These are phyloP conservation scores for Fistularia commersonii DNA, from an alignment of 2,797 vertebrate species.

Conservation along the genomic window DNA sequence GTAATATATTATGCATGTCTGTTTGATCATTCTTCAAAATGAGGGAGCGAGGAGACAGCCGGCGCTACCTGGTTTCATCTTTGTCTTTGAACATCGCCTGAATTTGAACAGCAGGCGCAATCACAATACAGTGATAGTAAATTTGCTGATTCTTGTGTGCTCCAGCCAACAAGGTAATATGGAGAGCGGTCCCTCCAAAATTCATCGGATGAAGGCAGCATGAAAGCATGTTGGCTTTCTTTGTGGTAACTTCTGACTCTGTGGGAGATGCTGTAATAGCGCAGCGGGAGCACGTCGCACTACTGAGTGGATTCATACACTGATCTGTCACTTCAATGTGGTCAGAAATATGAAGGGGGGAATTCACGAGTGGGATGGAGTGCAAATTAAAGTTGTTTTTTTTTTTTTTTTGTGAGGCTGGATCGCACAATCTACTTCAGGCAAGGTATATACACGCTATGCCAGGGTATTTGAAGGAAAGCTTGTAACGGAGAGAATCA, in stretches of 20 bases:
- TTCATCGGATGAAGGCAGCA: too few relatives aligned
- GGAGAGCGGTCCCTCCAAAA: too few relatives aligned
- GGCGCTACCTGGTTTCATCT: too few relatives aligned
- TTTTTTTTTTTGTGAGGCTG: conserved; percentile 5
- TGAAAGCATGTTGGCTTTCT: conserved; percentile 28
- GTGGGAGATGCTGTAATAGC: conserved; percentile 60
- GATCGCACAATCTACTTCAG: too few relatives aligned
- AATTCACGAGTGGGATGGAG: conserved; percentile 35
- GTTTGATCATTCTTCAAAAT: too few relatives aligned
- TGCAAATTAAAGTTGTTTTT: conserved; percentile 43
- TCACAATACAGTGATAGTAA: too few relatives aligned
- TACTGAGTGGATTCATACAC: conserved; percentile 49
- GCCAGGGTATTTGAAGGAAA: conserved; percentile 22
- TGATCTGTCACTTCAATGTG: conserved; percentile 52
- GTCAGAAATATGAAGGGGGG: conserved; percentile 45
- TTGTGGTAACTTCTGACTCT: conserved; percentile 46
- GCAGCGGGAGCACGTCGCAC: conserved; percentile 50
- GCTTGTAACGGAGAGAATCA: conserved; percentile 4
- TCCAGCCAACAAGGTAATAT: too few relatives aligned
- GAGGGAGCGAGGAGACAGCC: too few relatives aligned
- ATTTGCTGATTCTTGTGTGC: too few relatives aligned
- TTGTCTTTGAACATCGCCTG: too few relatives aligned
- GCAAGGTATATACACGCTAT: conserved; percentile 3
- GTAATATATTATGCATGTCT: too few relatives aligned
- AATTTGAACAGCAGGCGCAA: too few relatives aligned